These are phyloP conservation scores for Spinus olivaceus DNA, from an alignment of 2,797 vertebrate species.

Conservation along the genomic window DNA sequence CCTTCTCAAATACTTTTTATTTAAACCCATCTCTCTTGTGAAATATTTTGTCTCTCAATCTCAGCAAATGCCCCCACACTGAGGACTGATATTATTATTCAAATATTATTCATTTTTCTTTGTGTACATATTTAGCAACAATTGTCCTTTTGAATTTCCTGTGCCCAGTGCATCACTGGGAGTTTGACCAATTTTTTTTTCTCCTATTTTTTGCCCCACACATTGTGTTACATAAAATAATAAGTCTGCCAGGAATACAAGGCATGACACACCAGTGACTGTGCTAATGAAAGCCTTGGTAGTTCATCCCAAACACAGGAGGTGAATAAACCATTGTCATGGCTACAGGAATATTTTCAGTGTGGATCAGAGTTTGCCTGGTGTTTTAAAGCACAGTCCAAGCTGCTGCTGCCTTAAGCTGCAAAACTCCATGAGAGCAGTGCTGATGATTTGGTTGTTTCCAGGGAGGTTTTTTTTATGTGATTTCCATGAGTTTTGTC, in stretches of 20 bases:
- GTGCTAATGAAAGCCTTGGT: constrained; percentile 34
- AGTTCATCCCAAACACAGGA: background rate
- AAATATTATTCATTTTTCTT: background rate
- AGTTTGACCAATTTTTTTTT: background rate
- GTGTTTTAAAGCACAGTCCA: background rate
- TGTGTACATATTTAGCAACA: constrained; percentile 45
- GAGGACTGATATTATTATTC: background rate
- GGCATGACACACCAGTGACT: constrained; percentile 49
- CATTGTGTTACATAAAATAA: constrained; percentile 51
- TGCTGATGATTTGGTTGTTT: background rate
- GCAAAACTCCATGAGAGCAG: background rate
- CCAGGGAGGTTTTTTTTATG: background rate
- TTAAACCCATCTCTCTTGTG: background rate
- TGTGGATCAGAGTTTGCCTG: background rate
- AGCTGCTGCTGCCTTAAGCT: background rate
- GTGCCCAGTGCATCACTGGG: constrained; percentile 35
- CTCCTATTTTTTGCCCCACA: accelerated
- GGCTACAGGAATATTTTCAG: background rate
- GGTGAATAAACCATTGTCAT: constrained; percentile 50
- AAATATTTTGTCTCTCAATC: background rate
- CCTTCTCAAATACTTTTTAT: background rate
- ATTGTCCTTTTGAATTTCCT: constrained; percentile 55
- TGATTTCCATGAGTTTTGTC: background rate
- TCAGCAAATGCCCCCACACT: background rate
- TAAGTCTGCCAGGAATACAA: constrained; percentile 17